phyloP scores from a whole-genome alignment of 2,888 invertebrate species.

The Cryptus armator region DNA sequence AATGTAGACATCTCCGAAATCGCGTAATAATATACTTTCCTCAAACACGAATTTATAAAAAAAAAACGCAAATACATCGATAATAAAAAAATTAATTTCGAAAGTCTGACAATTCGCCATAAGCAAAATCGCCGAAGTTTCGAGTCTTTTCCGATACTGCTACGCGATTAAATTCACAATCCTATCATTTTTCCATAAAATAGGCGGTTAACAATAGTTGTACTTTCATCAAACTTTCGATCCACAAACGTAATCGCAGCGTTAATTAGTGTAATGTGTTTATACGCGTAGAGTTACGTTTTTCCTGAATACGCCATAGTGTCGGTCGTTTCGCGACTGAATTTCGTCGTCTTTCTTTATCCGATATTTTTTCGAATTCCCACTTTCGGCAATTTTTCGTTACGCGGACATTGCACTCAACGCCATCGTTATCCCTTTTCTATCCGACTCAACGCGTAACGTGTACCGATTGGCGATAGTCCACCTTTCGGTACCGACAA shows the following conservation, averaged over 20 bases:
- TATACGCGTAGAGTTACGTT: constrained; percentile 10
- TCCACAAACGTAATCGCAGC: not conserved
- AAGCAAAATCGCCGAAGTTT: not conserved
- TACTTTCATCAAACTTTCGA: not conserved
- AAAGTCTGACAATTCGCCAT: not conserved
- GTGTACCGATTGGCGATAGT: constrained; percentile 56
- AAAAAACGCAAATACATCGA: no score
- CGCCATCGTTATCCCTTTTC: not conserved
- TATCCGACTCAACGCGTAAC: no score
- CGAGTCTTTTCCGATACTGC: not conserved
- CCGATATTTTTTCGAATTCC: constrained; percentile 7
- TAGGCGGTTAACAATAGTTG: not conserved
- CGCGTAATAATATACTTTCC: not conserved
- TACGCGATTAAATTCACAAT: not conserved
- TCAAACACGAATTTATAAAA: no score
- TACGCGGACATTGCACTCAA: constrained; percentile 24
- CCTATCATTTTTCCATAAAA: not conserved
- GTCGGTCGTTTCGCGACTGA: constrained; percentile 64
- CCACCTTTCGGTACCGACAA: constrained; percentile 44
- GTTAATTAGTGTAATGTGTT: constrained; percentile 42
- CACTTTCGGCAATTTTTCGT: constrained; percentile 36
- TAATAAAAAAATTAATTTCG: not conserved
- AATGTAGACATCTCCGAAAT: not conserved
- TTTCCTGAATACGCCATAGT: constrained; percentile 33
- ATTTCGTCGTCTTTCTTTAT: constrained; percentile 49